These are phyloP conservation scores for Dynastes maya DNA, from an alignment of 2,888 invertebrate genomes.

Conservation along the genomic window DNA sequence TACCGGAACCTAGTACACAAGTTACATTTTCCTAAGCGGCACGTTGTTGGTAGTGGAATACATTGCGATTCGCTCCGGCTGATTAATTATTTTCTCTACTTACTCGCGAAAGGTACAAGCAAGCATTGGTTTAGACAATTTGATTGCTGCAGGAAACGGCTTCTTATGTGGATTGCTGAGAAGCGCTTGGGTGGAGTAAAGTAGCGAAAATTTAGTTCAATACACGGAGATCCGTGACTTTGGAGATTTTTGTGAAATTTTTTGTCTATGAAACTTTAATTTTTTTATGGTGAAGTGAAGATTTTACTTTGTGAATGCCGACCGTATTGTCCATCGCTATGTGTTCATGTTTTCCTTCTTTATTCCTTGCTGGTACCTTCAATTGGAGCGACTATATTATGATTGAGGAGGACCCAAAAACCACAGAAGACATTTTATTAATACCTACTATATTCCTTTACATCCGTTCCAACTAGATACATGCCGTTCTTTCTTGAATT, in stretches of 20 bases:
- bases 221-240: background rate
- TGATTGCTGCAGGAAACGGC: background rate
- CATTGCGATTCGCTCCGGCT: background rate
- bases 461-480: no score
- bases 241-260: background rate
- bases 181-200: background rate
- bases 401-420: no score
- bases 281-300: no score
- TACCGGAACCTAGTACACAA: background rate
- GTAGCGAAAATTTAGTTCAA: background rate
- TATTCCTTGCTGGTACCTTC: no score
- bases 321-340: no score
- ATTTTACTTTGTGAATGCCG: no score
- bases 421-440: no score
- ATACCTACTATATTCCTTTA: no score
- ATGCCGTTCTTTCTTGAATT: no score
- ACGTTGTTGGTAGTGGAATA: background rate
- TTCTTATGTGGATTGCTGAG: background rate
- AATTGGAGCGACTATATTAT: no score
- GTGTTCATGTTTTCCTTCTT: no score
- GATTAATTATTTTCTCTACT: conserved; percentile 19
- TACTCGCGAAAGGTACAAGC: background rate
- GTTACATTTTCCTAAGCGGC: background rate
- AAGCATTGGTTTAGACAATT: background rate
- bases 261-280: no score